phyloP scores from a whole-genome alignment of 2,797 vertebrate genomes.

The Hydrolagus colliei region DNA sequence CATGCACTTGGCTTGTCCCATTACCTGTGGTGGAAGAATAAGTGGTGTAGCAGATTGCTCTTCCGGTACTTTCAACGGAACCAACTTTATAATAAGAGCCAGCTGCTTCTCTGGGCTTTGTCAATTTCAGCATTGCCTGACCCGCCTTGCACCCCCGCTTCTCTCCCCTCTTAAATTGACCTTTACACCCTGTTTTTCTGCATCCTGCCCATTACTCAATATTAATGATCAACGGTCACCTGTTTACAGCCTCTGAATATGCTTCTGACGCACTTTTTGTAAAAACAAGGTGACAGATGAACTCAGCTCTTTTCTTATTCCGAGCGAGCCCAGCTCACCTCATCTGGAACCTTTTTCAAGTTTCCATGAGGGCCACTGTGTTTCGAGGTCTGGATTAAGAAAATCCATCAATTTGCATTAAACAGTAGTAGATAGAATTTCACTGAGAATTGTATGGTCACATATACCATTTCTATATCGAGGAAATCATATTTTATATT shows the following conservation, averaged over 20 bases:
- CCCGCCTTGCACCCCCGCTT: neutral
- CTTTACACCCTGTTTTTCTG: constrained; percentile 22
- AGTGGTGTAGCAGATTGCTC: constrained; percentile 26
- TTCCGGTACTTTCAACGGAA: constrained; percentile 1
- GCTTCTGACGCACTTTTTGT: constrained; percentile 4
- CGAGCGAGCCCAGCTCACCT: too few relatives aligned
- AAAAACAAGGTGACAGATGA: constrained; percentile 16
- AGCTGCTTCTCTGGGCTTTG: constrained; percentile 18
- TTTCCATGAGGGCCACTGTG: too few relatives aligned
- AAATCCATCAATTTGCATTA: too few relatives aligned
- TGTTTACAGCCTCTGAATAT: constrained; percentile 21
- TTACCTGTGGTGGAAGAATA: neutral
- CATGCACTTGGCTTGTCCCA: neutral
- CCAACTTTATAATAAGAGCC: constrained; percentile 28
- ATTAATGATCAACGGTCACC: constrained; percentile 28
- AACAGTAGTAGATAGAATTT: too few relatives aligned
- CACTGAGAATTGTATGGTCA: too few relatives aligned
- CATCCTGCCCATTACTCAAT: constrained; percentile 30
- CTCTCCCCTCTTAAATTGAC: constrained; percentile 13
- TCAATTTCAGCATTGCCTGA: neutral
- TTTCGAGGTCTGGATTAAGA: too few relatives aligned
- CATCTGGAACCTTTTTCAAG: too few relatives aligned
- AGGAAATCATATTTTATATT: too few relatives aligned
- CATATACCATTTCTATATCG: too few relatives aligned
- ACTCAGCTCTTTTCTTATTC: constrained; percentile 1